Evolutionary conservation across 2,888 invertebrate genomes (phyloP), one percentile per base, ranked within the genome.

Genomic region (Cephus rjabovi): DNA sequence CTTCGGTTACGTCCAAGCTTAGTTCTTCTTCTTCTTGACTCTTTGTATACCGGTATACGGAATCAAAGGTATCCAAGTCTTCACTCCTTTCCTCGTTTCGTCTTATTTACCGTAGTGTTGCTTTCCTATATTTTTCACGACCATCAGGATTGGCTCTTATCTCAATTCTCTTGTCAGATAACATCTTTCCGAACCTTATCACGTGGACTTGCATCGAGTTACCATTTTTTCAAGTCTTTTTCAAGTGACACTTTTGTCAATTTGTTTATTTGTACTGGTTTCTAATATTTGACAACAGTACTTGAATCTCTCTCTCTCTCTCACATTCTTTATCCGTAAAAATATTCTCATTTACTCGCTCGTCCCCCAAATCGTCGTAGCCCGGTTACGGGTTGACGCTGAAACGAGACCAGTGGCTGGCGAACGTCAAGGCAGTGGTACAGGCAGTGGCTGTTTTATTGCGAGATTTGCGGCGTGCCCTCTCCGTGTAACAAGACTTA

Each of bases 381-480:
- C 23, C 0, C 23, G 23, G 23, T 56, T 56, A 56, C 23, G 56
- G 23, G 23, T 56, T 56, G 56, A 9, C 2, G 56, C 56, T 23
- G 56, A 56, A 9, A 15, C 9, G 56, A 56, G 23, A 56, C 2
- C 56, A 56, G 56, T 56, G 9, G 56, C 56, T 23, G 56, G 56
- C 23, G 2, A 56, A 56, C 9, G 23, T 23, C 23, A 23, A 56
- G 23, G 9, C 23, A 23, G 56, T 56, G 56, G 56, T 56, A 15
- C 56, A 56, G 56, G 23, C 88, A 87, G 87, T 87, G 88, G 90
- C 90, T 90, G 91, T 91, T 91, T 91, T 91, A 91, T 91, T 90
- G 90, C 91, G 88, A 91, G 91, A 91, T 91, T 90, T 91, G 91
- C 91, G 90, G 90, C 88, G 87, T 87, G 86, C 89, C 88, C 81